Base-by-base conservation (phyloP, 2,888 invertebrate genomes). In the Doris montereyensis region DNA sequence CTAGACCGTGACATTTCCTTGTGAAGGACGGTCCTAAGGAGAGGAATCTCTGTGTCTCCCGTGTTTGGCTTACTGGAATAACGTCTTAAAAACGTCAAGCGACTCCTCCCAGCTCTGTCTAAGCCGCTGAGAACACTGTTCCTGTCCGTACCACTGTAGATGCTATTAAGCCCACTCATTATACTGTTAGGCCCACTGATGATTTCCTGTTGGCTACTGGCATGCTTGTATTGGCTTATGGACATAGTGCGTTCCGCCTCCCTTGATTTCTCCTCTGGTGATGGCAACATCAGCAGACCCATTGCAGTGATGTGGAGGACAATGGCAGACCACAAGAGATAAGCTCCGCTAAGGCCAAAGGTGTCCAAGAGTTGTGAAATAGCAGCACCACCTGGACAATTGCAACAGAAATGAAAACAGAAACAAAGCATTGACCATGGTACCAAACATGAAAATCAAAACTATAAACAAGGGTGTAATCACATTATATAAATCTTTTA, bases 301-400 rank as follows among this genome's bases (percentile, higher is more conserved):
- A 76, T 75, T 41, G 70, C 67, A 17, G 70, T 58, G 0, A 70
- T 24, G 30, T 79, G 75, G 8, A 60, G 17, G 8, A 52, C 67
- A 17, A 79, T 28, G 1, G 75, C 79, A 17, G 26, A 41, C 79
- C 79, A 79, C 13, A 79, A 5, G 4, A 79, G 8, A 65, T 79
- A 79, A 41, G 79, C 70, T 41, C 79, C 79, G 24, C 71, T 70
- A 21, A 79, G 52, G 3, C 76, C 79, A 76, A 52, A 79, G n/a
- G 13, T 2, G 13, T 32, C 21, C 71, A 79, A 21, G 30, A 79
- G 72, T 1, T 35, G 0, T n/a, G 79, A 79, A 32, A 79, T 34
- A 32, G 62, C 4, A 2, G 79, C 21, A 32, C 79, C 79, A 1
- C 79, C 79, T 76, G 41, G 17, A 41, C 5, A 41, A 41, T 41